phyloP scores from a whole-genome alignment of 2,113 vertebrate species.

The Polypterus bichir region DNA sequence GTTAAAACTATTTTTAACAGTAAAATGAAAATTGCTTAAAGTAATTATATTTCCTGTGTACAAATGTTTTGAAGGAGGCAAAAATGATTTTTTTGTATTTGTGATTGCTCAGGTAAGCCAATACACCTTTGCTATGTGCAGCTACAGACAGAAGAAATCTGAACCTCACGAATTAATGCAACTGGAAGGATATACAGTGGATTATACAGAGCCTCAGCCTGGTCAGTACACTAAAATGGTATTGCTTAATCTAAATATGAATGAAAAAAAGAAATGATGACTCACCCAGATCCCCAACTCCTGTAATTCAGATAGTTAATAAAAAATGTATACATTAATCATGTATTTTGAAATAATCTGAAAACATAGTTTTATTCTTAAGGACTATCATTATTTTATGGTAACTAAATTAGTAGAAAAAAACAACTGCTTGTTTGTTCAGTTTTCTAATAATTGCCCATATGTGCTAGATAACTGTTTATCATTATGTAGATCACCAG shows the following conservation, averaged over 20 bases:
- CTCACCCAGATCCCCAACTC: too few species aligned
- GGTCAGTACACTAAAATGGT: constrained; percentile 37
- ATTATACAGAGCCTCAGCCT: constrained; percentile 83
- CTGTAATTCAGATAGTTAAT: too few species aligned
- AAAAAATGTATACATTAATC: too few species aligned
- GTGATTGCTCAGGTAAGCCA: constrained; percentile 76
- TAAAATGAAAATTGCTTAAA: constrained; percentile 15
- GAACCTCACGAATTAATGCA: constrained; percentile 97
- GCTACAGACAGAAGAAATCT: constrained; percentile 91
- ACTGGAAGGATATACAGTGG: constrained; percentile 92
- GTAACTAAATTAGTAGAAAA: not conserved
- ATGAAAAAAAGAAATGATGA: too few species aligned
- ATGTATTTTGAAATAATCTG: too few species aligned
- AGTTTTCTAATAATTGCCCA: not conserved
- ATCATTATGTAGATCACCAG: too few species aligned
- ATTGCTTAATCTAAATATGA: too few species aligned
- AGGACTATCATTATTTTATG: too few species aligned
- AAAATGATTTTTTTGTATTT: constrained; percentile 2
- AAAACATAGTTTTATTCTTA: too few species aligned
- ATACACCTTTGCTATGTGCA: constrained; percentile 97
- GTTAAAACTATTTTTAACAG: not conserved
- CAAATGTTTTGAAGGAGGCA: too few species aligned
- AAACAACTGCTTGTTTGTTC: not conserved
- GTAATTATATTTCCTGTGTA: not conserved
- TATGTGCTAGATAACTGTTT: constrained; percentile 14